Percentiles rank a stretch among this genome's conserved stretches.
Evolutionary conservation across 2,888 invertebrate species (phyloP).

Genomic region (Latrodectus elegans): DNA sequence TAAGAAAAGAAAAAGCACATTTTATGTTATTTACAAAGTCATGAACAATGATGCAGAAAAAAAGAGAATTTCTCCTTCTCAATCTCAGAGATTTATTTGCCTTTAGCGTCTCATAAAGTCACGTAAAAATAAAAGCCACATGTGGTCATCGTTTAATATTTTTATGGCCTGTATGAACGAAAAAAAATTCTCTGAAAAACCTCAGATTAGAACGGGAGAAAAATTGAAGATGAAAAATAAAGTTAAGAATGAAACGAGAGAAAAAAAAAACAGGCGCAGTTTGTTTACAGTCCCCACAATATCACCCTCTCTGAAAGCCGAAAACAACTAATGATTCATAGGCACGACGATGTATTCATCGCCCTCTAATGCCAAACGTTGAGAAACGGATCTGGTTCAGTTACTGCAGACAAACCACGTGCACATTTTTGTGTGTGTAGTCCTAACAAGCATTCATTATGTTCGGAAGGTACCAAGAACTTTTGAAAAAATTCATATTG

Average conservation of each 20-base stretch:
- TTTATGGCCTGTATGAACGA: conserved; percentile 7
- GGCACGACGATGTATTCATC: background rate
- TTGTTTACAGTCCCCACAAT: background rate
- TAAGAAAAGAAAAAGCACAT: background rate
- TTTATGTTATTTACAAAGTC: background rate
- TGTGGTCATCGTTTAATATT: conserved; percentile 23
- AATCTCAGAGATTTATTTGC: background rate
- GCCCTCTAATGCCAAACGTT: background rate
- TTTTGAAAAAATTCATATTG: too few relatives aligned
- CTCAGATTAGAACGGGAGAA: background rate
- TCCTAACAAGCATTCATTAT: too few relatives aligned
- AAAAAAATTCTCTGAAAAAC: conserved; percentile 13
- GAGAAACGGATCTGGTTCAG: background rate
- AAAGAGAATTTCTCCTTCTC: background rate
- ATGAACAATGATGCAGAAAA: background rate
- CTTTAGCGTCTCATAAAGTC: background rate
- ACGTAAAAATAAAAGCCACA: conserved; percentile 32
- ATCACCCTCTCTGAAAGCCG: background rate
- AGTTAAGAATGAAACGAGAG: background rate
- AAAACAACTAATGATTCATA: background rate
- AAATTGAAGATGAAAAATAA: background rate
- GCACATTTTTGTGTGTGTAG: too few relatives aligned
- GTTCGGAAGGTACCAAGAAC: too few relatives aligned
- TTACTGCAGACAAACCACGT: too few relatives aligned
- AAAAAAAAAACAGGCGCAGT: background rate